Conservation (phyloP, 2,113 vertebrate genomes). For the Otocyon megalotis region DNA sequence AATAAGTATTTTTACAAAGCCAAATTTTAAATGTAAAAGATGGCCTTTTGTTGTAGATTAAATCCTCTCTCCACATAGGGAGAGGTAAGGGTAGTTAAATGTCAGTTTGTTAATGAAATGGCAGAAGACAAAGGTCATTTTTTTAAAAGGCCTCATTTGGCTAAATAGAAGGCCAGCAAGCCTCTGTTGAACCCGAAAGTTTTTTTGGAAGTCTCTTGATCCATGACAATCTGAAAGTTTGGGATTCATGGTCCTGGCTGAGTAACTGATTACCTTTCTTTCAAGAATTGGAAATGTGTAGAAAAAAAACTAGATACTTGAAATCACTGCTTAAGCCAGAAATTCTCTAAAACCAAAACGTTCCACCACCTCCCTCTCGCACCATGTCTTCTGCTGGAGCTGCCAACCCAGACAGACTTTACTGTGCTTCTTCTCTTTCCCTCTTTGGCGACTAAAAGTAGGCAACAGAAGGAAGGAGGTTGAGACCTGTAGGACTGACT, state of each 20-base stretch:
- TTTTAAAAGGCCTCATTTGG: neutral
- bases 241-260: neutral
- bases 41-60: neutral
- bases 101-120: neutral
- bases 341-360: neutral
- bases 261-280: neutral
- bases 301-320: neutral
- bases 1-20: neutral
- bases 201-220: neutral
- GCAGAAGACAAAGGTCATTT: neutral
- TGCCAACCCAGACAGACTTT: neutral
- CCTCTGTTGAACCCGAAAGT: neutral
- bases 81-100: neutral
- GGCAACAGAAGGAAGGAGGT: constrained; percentile 14
- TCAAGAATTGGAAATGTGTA: neutral
- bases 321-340: neutral
- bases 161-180: neutral
- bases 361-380: neutral
- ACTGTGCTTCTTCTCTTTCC: neutral
- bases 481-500: neutral
- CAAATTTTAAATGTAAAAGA: neutral
- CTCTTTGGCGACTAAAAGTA: neutral
- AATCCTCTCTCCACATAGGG: neutral
- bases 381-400: neutral
- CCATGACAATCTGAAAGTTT: neutral